Evolutionary conservation across 2,888 invertebrate genomes (phyloP).

Genomic region (Zygogramma bicolorata): DNA sequence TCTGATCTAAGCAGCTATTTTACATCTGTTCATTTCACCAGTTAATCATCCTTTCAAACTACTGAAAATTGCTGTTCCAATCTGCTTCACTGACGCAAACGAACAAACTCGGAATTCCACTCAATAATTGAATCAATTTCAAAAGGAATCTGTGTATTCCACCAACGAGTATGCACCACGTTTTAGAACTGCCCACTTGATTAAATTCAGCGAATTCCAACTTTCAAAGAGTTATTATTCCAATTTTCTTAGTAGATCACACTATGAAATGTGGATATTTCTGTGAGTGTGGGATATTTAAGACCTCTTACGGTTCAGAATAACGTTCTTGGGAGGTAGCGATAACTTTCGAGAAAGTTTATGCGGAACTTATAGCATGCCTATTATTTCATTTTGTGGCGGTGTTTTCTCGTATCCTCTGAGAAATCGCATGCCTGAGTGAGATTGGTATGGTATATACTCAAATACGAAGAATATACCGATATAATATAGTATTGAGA

Average conservation of each 20-base stretch:
- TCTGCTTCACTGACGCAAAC: too few species aligned
- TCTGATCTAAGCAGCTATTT: too few species aligned
- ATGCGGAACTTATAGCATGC: not conserved
- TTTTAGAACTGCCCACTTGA: not conserved
- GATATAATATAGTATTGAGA: too few species aligned
- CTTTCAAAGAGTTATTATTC: not conserved
- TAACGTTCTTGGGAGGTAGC: not conserved
- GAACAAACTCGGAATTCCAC: too few species aligned
- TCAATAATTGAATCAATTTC: not conserved
- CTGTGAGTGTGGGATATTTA: not conserved
- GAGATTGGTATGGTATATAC: too few species aligned
- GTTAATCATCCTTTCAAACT: too few species aligned
- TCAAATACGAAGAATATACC: too few species aligned
- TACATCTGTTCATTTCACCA: too few species aligned
- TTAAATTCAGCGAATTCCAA: not conserved
- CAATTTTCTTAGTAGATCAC: not conserved
- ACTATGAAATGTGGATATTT: constrained; percentile 12
- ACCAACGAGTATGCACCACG: too few species aligned
- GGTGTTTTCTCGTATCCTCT: not conserved
- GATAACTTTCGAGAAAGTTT: constrained; percentile 10
- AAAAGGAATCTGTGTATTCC: not conserved
- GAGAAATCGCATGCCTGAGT: not conserved
- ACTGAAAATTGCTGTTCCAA: too few species aligned
- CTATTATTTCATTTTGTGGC: not conserved
- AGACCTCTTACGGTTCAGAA: not conserved